phyloP scores from a whole-genome alignment of 1,140 invertebrate species.

The Ruditapes philippinarum region DNA sequence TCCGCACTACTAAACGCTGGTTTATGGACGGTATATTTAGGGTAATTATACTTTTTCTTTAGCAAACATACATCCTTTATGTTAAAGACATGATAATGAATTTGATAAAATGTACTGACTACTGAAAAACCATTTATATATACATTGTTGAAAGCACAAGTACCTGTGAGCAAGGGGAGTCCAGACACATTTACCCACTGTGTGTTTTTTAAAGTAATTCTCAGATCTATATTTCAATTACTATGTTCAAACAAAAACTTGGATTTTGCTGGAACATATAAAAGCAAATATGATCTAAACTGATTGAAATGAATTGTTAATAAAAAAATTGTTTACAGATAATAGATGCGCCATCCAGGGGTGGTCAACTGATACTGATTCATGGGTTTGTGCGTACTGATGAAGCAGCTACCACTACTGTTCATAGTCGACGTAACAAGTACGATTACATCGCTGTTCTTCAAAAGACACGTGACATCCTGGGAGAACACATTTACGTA shows the following conservation, averaged over 20 bases:
- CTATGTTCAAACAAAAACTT: neutral
- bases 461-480: neutral
- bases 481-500: neutral
- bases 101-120: no score
- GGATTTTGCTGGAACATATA: neutral
- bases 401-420: constrained; percentile 46
- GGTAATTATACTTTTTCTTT: no score
- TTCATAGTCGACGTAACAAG: neutral
- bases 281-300: neutral
- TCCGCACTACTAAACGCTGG: constrained; percentile 32
- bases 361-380: constrained; percentile 52
- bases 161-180: no score
- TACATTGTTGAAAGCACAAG: no score
- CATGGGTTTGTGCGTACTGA: constrained; percentile 30
- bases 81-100: no score
- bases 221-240: neutral
- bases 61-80: no score
- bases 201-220: no score
- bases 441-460: constrained; percentile 37
- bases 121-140: no score
- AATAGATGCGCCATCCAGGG: constrained; percentile 15
- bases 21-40: no score
- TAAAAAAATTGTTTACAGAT: constrained; percentile 26
- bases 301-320: constrained; percentile 14
- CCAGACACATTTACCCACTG: no score